Base-by-base conservation (phyloP, 2,113 vertebrate species). In the Elephantulus edwardii region DNA sequence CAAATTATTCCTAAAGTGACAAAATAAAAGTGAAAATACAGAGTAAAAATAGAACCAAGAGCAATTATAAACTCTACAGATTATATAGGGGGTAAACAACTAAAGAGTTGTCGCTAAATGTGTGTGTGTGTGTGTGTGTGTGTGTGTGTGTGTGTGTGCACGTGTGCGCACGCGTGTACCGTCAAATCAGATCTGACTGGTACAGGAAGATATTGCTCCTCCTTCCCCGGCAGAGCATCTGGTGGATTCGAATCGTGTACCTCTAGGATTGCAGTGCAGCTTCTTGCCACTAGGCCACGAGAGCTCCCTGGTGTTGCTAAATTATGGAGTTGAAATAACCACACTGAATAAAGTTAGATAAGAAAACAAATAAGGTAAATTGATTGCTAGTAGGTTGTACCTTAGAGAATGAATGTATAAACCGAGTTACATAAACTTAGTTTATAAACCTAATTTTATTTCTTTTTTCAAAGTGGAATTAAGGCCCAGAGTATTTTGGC, bases 11-110 rank as follows among this genome's bases (percentile, higher is more conserved):
- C 12, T 46, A 8, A 28, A n/a, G 6, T 83, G 28, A 9, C 35
- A 79, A 94, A 72, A 38, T 56, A 58, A 60, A 86, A 75, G 86
- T 19, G 12, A 40, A 90, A 54, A 80, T 50, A n/a, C 52, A 76
- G 42, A 68, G 22, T 81, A 46, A 48, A 68, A 81, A 26, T 44
- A 33, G 72, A 90, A 77, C 17, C 42, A 74, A 64, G 6, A 33
- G 62, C 3, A 48, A 26, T 54, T 75, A 17, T n/a, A 78, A 85
- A 75, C 82, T 26, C 66, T n/a, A 54, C 4, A 9, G 38, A 50
- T 68, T 48, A n/a, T 8, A 0, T 66, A 11, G 24, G 2, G 50
- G n/a, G 33, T 42, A 10, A 83, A 26, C 3, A n/a, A 11, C 33
- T 71, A 33, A 84, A 35, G 60, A 42, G 30, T 28, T 66, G 28